Base-by-base conservation (phyloP, 2,888 invertebrate species). In the Trichogramma dendrolimi region DNA sequence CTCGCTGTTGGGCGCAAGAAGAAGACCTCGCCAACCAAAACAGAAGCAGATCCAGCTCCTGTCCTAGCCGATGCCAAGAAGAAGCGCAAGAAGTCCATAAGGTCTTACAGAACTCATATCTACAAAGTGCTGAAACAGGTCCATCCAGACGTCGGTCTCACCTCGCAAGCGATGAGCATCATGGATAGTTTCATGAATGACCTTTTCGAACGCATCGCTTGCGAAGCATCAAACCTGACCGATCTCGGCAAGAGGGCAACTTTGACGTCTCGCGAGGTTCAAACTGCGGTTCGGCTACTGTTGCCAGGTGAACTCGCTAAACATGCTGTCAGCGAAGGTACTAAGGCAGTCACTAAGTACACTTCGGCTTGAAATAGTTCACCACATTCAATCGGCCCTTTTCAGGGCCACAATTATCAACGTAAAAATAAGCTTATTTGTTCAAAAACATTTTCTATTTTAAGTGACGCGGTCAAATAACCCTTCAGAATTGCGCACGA, bases 101-200 rank as follows among this genome's bases (percentile, higher is more conserved):
- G 83, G 71, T 80, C 83, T 49, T 88, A 84, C 71, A 81, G 83
- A 0, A 82, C 83, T 27, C 86, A 85, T 71, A 80, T 88, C 8
- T 87, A 85, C 79, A 88, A 86, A 68, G 75, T 88, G 4, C 71
- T 89, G 62, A 82, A 83, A 69, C 83, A 83, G 68, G 82, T 87
- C 0, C 84, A 86, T 67, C 83, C 85, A 0, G 86, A 87, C 73
- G 81, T 86, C 49, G 86, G 87, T 0, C 85, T 90, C 57, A 87
- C 88, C 0, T 83, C 83, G 39, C 87, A 87, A 69, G 86, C 88
- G 0, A 89, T 89, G 86, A 76, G 82, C 68, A 87, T 90, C 67
- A 88, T 90, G 87, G 88, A 89, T 76, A 86, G 85, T 70, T 90
- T 90, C 65, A 86, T 91, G 0, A 87, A 86, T 68, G 90, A 91